Evolutionary conservation across 2,113 vertebrate species (phyloP).

Genomic region (Spea multiplicata): DNA sequence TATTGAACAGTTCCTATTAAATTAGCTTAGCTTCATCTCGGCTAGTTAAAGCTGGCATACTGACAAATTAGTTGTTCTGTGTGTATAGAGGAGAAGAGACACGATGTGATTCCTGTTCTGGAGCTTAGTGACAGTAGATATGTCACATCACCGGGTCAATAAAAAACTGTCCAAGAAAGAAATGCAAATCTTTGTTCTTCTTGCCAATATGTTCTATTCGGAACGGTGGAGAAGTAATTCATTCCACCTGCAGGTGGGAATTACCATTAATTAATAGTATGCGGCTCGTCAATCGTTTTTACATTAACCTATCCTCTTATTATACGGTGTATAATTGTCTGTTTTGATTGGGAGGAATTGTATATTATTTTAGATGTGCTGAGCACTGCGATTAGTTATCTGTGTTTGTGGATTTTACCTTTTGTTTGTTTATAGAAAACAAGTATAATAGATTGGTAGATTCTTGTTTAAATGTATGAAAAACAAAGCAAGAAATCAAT

Average conservation of each 20-base stretch:
- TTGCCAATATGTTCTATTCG: constrained; percentile 58
- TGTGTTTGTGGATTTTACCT: too few species aligned
- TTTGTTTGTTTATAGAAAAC: too few species aligned
- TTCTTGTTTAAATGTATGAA: too few species aligned
- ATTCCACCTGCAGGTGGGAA: constrained; percentile 54
- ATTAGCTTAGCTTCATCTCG: constrained; percentile 70
- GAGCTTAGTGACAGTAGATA: constrained; percentile 62
- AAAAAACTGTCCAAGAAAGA: constrained; percentile 59
- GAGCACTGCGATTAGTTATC: too few species aligned
- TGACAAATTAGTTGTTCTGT: constrained; percentile 72
- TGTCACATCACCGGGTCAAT: constrained; percentile 66
- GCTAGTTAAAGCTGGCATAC: constrained; percentile 69
- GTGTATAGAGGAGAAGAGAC: constrained; percentile 63
- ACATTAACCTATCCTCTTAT: background rate
- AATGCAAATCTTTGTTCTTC: constrained; percentile 59
- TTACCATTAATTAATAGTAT: constrained; percentile 55
- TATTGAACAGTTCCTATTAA: constrained; percentile 74
- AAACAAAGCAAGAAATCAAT: too few species aligned
- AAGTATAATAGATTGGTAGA: too few species aligned
- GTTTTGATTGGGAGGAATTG: background rate
- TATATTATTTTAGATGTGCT: background rate
- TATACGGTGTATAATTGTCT: background rate
- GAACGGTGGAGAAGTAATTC: constrained; percentile 59
- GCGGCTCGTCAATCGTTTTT: constrained; percentile 39
- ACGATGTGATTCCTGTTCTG: constrained; percentile 59